Evolutionary conservation across 2,113 vertebrate genomes (phyloP), one percentile per base, ranked within the genome.

Genomic region (Numenius arquata): DNA sequence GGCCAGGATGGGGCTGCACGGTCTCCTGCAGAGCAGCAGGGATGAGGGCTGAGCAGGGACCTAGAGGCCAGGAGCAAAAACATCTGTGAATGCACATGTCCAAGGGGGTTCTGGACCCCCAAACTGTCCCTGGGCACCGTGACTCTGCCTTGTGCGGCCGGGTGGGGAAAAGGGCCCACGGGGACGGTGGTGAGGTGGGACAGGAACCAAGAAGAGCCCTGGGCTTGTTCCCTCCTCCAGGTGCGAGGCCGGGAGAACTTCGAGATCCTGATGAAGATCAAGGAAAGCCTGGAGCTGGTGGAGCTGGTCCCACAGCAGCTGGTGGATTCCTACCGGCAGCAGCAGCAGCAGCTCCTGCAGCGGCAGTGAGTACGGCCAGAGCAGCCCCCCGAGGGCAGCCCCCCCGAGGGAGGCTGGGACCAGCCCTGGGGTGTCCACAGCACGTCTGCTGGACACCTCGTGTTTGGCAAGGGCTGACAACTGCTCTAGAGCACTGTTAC

Each of bases 221-320:
- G 83, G 50, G 63, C 30, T 85, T 45, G 30, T 68, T 82, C 27
- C 88, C 41, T 86, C 14, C 36, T 77, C 12, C 92, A 99, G 99
- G 99, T 99, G 25, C 98, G 99, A 41, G 99, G 99, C 72, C 97
- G 99, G 70, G 99, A 99, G 94, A 99, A 99, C 94, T 99, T 99
- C 15, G 99, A 99, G 98, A 98, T 99, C 96, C 98, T 99, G 93
- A 99, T 99, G 99, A 99, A 99, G 97, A 99, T 99, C 70, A 99
- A 99, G 95, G 99, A 99, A 97, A 99, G 99, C 87, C 97, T 99
- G 97, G 99, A 99, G 97, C 97, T 99, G 90, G 98, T 99, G 96
- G 99, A 99, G 95, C 97, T 99, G 92, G 99, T 99, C 29, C 99
- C 99, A 0, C 99, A 99, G 97, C 99, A 98, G 34, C 96, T 99